A percentile compares a stretch with the other conserved stretches of the same genome.
Evolutionary conservation across 2,797 vertebrate species (phyloP).

Genomic region (Peromyscus attwateri): DNA sequence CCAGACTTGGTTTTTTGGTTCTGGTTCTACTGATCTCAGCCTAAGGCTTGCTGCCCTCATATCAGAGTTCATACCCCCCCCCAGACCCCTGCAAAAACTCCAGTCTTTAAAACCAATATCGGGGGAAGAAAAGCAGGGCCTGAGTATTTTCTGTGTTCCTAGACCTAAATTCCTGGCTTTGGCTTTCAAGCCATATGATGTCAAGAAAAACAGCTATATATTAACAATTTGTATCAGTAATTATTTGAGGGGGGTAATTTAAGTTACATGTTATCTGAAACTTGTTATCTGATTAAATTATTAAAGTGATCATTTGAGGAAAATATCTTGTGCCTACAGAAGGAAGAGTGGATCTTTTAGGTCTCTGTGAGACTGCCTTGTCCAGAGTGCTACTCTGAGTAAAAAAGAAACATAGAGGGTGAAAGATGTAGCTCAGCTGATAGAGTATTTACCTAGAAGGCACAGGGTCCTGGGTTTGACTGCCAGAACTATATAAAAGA

Average conservation of each 20-base stretch:
- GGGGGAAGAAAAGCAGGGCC: background rate
- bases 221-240: background rate
- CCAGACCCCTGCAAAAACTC: background rate
- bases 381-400: background rate
- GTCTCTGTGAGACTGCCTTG: background rate
- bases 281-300: slow-evolving; percentile 30
- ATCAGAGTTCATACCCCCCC: background rate
- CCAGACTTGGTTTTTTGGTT: background rate
- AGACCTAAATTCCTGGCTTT: background rate
- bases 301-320: background rate
- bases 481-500: background rate
- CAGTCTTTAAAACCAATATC: background rate
- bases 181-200: background rate
- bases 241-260: slow-evolving; percentile 5
- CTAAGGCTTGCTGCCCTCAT: background rate
- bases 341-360: background rate
- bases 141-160: background rate
- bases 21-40: background rate
- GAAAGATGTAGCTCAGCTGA: too few species aligned
- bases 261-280: background rate
- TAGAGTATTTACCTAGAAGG: background rate
- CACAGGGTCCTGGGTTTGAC: background rate
- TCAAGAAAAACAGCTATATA: slow-evolving; percentile 41
- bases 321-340: background rate
- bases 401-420: background rate